These are phyloP conservation scores for Pterocles gutturalis DNA, from an alignment of 2,113 vertebrate genomes.

Conservation along the genomic window DNA sequence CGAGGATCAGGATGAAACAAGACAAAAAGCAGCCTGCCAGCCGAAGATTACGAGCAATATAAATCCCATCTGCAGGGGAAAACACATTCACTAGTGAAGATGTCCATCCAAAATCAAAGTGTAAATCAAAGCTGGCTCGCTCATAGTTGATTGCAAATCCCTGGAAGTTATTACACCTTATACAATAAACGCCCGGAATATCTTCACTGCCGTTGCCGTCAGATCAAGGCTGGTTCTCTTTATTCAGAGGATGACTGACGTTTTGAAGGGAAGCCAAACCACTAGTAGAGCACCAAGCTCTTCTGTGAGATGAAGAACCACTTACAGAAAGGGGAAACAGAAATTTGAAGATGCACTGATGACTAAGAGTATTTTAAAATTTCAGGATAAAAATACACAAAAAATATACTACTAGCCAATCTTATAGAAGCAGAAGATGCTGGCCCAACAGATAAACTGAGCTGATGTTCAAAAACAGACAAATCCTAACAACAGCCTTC, in stretches of 20 bases:
- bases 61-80: not conserved
- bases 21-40: not conserved
- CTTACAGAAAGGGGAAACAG: not conserved
- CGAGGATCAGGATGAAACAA: not conserved
- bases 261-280: not conserved
- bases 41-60: not conserved
- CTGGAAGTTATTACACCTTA: not conserved
- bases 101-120: not conserved
- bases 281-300: not conserved
- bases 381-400: not conserved
- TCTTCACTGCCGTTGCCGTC: not conserved
- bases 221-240: not conserved
- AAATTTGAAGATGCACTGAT: not conserved
- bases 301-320: not conserved
- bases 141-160: not conserved
- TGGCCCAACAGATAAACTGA: not conserved
- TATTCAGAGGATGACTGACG: not conserved
- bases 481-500: fast-evolving
- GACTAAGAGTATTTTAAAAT: not conserved
- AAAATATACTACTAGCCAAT: not conserved
- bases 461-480: not conserved
- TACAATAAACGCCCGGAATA: not conserved
- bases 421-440: not conserved
- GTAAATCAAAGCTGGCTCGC: not conserved
- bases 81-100: not conserved